Base-by-base conservation (phyloP, 2,888 invertebrate species). In the Ctenicera cuprea region DNA sequence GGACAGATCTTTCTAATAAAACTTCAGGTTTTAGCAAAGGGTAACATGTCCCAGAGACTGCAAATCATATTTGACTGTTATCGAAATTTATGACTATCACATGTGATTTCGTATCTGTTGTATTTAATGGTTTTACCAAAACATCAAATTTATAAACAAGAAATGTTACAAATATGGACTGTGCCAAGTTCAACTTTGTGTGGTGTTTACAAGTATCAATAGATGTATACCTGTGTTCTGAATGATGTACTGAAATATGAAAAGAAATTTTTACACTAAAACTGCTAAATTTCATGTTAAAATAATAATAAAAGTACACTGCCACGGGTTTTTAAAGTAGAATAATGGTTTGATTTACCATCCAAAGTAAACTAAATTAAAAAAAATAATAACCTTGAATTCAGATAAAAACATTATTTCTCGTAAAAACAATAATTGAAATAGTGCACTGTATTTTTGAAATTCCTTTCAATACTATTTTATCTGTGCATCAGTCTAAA, bases 231-330 rank as follows among this genome's bases (percentile, higher is more conserved):
- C 38, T 59, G 59, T 18, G 38, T 38, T 20, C 38, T 22, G 7
- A 38, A 38, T 59, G 26, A 14, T 5, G 7, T 33, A 30, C 9
- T 50, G 16, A 26, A 14, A 26, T 54, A 8, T 54, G 5, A 54
- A 30, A 54, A 26, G 30, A 3, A 54, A 54, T 54, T 26, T 54
- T 59, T 12, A 38, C 18, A 8, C 18, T n/a, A n/a, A n/a, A n/a
- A n/a, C n/a, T 5, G 20, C 38, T 22, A 20, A 8, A 33, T 33
- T 8, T 11, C 18, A 38, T 11, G 16, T 59, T 12, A n/a, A 38
- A 38, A 38, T 59, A 38, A 59, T 38, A 18, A 59, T 12, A 38
- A 59, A 59, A 59, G 16, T 20, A 54, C 65, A 66, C 65, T 66
- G 65, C 65, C 65, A 66, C 41, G 20, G 9, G 50, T 48, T 41